phyloP scores from a whole-genome alignment of 2,113 vertebrate genomes.

The Cromileptes altivelis region DNA sequence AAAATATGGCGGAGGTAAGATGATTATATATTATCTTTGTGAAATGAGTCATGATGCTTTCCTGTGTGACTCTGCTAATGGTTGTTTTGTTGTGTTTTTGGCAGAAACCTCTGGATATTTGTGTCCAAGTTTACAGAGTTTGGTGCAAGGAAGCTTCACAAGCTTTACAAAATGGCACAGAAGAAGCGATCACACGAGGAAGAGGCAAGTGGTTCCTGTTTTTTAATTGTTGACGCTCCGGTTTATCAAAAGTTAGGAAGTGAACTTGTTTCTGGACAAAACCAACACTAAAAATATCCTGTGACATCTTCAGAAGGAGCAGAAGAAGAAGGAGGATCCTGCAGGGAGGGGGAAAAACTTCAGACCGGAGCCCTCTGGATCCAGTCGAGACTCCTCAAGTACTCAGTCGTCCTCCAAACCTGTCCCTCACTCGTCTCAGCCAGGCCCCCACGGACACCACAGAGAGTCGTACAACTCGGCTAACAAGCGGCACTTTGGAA shows the following conservation, averaged over 20 bases:
- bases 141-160: conserved; percentile 96
- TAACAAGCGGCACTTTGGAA: conserved; percentile 93
- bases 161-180: conserved; percentile 98
- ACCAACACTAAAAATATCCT: background rate
- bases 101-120: conserved; percentile 99
- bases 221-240: background rate
- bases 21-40: background rate
- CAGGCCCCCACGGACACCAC: conserved; percentile 90
- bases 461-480: conserved; percentile 89
- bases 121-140: conserved; percentile 99
- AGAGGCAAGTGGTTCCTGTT: conserved; percentile 84
- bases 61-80: background rate
- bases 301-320: conserved; percentile 85
- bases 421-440: conserved; percentile 79
- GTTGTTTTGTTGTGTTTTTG: conserved; percentile 10
- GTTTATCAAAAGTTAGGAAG: background rate
- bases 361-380: conserved; percentile 91
- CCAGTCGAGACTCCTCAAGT: conserved; percentile 91
- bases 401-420: conserved; percentile 88
- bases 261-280: background rate
- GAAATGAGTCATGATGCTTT: background rate
- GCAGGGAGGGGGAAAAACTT: conserved; percentile 88
- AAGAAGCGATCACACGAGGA: conserved; percentile 97
- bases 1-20: conserved; percentile 94
- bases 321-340: conserved; percentile 93